Percentiles rank a stretch among this genome's conserved stretches.
Evolutionary conservation across 64 coral and sea anemone species (phyloP).

Genomic region (Hydrozoanthus tunicans): DNA sequence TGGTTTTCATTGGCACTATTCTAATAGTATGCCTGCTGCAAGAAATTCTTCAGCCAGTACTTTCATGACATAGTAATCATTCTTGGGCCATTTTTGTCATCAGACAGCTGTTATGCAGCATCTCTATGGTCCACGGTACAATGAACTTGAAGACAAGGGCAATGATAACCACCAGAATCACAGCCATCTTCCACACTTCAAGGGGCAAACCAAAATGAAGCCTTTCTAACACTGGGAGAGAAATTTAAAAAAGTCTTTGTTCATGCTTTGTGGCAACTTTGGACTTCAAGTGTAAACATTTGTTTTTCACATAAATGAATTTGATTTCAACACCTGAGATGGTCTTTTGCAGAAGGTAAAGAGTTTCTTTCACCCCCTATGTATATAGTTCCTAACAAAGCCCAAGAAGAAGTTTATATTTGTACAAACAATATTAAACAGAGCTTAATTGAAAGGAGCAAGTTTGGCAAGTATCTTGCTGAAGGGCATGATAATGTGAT

Average conservation of each 20-base stretch:
- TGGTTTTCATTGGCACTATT: background rate
- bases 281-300: too few species aligned
- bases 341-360: too few species aligned
- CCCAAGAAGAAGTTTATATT: too few species aligned
- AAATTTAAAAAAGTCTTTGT: background rate
- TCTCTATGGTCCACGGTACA: constrained; percentile 22
- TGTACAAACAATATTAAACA: too few species aligned
- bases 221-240: constrained; percentile 1
- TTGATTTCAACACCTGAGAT: too few species aligned
- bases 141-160: background rate
- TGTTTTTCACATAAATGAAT: too few species aligned
- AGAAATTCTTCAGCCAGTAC: background rate
- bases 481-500: too few species aligned
- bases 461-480: too few species aligned
- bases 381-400: too few species aligned
- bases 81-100: constrained; percentile 2
- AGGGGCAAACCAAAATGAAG: constrained; percentile 40
- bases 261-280: background rate
- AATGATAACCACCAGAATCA: background rate
- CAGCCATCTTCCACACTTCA: constrained; percentile 56
- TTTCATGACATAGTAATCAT: background rate
- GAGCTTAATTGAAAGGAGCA: too few species aligned
- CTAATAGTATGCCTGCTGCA: background rate
- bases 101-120: constrained; percentile 1
- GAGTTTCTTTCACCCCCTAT: too few species aligned